Conservation (phyloP, 2,113 vertebrate species). For the Oceanites oceanicus region DNA sequence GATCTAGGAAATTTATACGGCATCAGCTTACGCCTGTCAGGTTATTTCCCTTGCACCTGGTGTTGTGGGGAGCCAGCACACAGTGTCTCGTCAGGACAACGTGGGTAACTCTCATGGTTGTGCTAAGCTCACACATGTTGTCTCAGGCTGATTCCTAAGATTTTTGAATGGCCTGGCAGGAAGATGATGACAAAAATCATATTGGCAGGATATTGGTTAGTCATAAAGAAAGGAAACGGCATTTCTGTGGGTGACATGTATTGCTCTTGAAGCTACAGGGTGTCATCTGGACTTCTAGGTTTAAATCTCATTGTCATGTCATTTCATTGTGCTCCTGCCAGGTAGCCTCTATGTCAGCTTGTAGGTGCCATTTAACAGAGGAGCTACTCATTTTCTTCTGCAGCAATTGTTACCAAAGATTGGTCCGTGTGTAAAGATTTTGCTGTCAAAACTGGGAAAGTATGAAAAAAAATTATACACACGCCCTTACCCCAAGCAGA, state of each 20-base stretch:
- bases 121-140: background rate
- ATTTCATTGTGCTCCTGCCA: background rate
- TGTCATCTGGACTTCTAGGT: background rate
- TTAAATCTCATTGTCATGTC: background rate
- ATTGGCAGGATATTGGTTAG: background rate
- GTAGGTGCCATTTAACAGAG: background rate
- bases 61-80: background rate
- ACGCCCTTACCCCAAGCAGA: accelerated
- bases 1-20: background rate
- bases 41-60: background rate
- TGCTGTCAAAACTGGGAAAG: background rate
- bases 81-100: background rate
- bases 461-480: background rate
- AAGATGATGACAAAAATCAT: background rate
- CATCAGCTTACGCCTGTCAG: background rate
- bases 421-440: background rate
- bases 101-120: background rate
- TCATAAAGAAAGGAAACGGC: background rate
- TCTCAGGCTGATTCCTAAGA: background rate
- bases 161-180: background rate
- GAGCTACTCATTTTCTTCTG: background rate
- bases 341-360: background rate
- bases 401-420: background rate
- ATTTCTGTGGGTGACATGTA: background rate
- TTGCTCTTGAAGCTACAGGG: background rate